A percentile compares a stretch with the other conserved stretches of the same genome.
phyloP scores from a whole-genome alignment of 2,113 vertebrate species.

The Istiophorus platypterus region DNA sequence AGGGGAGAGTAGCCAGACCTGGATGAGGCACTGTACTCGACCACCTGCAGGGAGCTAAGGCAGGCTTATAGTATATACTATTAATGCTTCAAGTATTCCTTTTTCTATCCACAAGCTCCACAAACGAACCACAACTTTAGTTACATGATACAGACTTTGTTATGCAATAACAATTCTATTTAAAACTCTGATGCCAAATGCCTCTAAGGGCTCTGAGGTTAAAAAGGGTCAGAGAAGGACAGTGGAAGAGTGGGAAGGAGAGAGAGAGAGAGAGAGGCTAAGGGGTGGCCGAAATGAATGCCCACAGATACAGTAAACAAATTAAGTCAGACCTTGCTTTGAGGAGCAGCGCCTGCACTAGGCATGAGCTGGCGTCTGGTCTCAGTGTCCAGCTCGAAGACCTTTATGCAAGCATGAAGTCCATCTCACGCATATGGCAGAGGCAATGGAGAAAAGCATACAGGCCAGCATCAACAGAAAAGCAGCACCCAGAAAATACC shows the following conservation, averaged over 20 bases:
- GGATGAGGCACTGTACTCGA: slow-evolving; percentile 24
- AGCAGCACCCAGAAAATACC: slow-evolving; percentile 70
- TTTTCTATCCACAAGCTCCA: slow-evolving; percentile 23
- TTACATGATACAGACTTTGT: slow-evolving; percentile 46
- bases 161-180: slow-evolving; percentile 67
- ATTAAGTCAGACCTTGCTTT: slow-evolving; percentile 84
- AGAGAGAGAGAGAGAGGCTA: slow-evolving; percentile 37
- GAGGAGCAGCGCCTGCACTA: slow-evolving; percentile 64
- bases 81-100: slow-evolving; percentile 19
- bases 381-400: slow-evolving; percentile 75
- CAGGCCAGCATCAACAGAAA: slow-evolving; percentile 68
- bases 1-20: slow-evolving; percentile 33
- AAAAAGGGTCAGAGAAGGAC: slow-evolving; percentile 68
- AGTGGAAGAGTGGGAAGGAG: slow-evolving; percentile 53
- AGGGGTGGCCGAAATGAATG: slow-evolving; percentile 65
- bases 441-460: slow-evolving; percentile 73
- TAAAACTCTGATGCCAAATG: slow-evolving; percentile 73
- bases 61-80: slow-evolving; percentile 40
- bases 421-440: slow-evolving; percentile 78
- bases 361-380: slow-evolving; percentile 79
- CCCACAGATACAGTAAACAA: slow-evolving; percentile 82
- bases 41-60: slow-evolving; percentile 42
- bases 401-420: slow-evolving; percentile 69
- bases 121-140: slow-evolving; percentile 11
- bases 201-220: slow-evolving; percentile 70